Conservation (phyloP, 2,888 invertebrate genomes). For the Toxonevra muliebris region DNA sequence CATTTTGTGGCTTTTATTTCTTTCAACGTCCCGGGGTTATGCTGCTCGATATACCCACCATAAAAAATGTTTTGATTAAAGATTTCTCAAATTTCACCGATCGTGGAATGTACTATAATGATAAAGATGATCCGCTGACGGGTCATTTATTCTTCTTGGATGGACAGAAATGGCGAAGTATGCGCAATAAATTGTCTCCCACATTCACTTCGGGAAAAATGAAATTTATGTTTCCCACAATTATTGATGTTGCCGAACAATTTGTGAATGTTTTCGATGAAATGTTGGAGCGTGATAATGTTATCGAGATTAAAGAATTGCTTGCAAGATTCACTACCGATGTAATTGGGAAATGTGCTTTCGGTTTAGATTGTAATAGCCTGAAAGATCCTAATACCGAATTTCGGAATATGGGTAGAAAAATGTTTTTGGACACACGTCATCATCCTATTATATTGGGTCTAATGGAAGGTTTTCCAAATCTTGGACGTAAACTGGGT, state of each 20-base stretch:
- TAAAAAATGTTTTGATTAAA: conserved; percentile 34
- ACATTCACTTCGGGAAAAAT: conserved; percentile 55
- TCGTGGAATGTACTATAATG: conserved; percentile 42
- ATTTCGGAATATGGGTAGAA: conserved; percentile 54
- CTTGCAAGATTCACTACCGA: conserved; percentile 66
- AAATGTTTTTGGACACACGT: conserved; percentile 40
- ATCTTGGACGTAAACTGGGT: conserved; percentile 44
- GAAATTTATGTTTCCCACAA: conserved; percentile 51
- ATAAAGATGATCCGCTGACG: conserved; percentile 38
- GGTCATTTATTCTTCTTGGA: conserved; percentile 48
- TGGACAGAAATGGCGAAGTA: conserved; percentile 60
- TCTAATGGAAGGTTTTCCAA: conserved; percentile 44
- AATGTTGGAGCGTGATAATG: conserved; percentile 41
- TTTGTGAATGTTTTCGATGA: conserved; percentile 38
- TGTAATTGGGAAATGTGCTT: conserved; percentile 66
- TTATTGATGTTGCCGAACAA: conserved; percentile 44
- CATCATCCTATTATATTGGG: conserved; percentile 33
- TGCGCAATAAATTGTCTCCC: conserved; percentile 49
- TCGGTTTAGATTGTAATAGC: conserved; percentile 66
- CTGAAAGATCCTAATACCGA: conserved; percentile 60
- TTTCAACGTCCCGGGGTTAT: conserved; percentile 42
- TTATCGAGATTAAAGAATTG: conserved; percentile 49
- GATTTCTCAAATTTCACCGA: conserved; percentile 37
- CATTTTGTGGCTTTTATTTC: conserved; percentile 54
- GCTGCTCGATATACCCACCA: conserved; percentile 30